phyloP scores from a whole-genome alignment of 2,888 invertebrate species.

The Criorhina ranunculi region DNA sequence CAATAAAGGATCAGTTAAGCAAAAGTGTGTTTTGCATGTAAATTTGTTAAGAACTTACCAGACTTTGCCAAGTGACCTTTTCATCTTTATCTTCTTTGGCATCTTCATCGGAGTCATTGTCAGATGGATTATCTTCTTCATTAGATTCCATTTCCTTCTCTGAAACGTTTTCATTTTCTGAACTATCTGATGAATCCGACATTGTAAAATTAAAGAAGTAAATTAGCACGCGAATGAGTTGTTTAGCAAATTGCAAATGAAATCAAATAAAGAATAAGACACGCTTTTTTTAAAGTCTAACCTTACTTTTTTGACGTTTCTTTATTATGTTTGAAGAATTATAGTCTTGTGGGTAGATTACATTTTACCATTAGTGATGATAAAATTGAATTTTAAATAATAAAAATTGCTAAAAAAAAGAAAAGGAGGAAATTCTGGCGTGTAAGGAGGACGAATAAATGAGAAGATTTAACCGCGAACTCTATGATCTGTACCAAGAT shows the following conservation, averaged over 20 bases:
- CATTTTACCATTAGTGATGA: not conserved
- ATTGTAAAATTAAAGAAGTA: slow-evolving; percentile 74
- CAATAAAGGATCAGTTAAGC: not conserved
- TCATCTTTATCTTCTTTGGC: slow-evolving; percentile 78
- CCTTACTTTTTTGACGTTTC: slow-evolving; percentile 36
- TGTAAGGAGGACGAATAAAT: no score
- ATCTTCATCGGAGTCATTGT: slow-evolving; percentile 24
- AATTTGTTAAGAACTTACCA: slow-evolving; percentile 85
- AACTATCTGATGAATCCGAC: slow-evolving; percentile 79
- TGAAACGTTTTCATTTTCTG: slow-evolving; percentile 80
- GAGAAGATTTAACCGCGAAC: no score
- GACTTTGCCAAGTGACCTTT: slow-evolving; percentile 86
- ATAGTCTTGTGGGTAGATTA: not conserved
- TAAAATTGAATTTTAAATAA: no score
- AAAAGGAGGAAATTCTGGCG: no score
- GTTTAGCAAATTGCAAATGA: slow-evolving; percentile 45
- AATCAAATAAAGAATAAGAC: slow-evolving; percentile 14
- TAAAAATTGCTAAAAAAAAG: no score
- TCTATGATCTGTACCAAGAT: no score
- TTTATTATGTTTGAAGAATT: not conserved
- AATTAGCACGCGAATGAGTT: slow-evolving; percentile 19
- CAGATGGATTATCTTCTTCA: slow-evolving; percentile 37
- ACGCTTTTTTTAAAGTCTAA: slow-evolving; percentile 40
- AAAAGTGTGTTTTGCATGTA: not conserved
- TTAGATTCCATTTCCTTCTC: slow-evolving; percentile 78